Evolutionary conservation across 2,113 vertebrate genomes (phyloP).

Genomic region (Sminthopsis crassicaudata): DNA sequence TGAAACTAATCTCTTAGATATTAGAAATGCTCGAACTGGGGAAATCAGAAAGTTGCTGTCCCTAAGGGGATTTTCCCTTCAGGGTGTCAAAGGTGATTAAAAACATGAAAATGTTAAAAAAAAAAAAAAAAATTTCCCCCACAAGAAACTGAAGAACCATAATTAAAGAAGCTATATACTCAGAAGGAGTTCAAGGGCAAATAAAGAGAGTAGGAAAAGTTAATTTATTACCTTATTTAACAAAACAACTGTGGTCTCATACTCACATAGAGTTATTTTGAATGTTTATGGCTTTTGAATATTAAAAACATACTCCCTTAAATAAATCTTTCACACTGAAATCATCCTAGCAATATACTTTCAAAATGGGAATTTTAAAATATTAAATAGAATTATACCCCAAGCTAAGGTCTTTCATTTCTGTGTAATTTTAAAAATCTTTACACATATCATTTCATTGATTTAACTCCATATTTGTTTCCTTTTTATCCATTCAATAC

Average conservation of each 20-base stretch:
- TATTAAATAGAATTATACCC: slow-evolving; percentile 56
- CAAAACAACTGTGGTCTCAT: slow-evolving; percentile 43
- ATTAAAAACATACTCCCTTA: slow-evolving; percentile 59
- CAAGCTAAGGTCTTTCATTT: slow-evolving; percentile 33
- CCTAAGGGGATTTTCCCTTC: slow-evolving; percentile 11
- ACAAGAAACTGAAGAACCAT: slow-evolving; percentile 34
- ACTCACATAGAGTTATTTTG: slow-evolving; percentile 55
- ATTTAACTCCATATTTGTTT: slow-evolving; percentile 24
- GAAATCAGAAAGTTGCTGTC: slow-evolving; percentile 38
- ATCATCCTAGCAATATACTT: slow-evolving; percentile 48
- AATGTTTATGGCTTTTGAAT: slow-evolving; percentile 49
- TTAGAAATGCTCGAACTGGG: slow-evolving; percentile 59
- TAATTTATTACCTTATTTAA: slow-evolving; percentile 61
- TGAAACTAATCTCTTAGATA: slow-evolving; percentile 53
- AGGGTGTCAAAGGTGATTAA: slow-evolving; percentile 44
- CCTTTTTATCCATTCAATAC: slow-evolving; percentile 18
- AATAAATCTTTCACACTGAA: slow-evolving; percentile 54
- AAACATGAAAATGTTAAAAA: slow-evolving; percentile 23
- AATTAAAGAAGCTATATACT: slow-evolving; percentile 49
- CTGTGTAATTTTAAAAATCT: slow-evolving; percentile 48
- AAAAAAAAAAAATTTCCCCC: neutral
- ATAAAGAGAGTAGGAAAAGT: slow-evolving; percentile 36
- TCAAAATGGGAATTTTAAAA: slow-evolving; percentile 68
- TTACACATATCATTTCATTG: slow-evolving; percentile 29
- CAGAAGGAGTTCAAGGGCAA: slow-evolving; percentile 35